These are phyloP conservation scores for Leptosomus discolor DNA, from an alignment of 2,113 vertebrate genomes.

Conservation along the genomic window DNA sequence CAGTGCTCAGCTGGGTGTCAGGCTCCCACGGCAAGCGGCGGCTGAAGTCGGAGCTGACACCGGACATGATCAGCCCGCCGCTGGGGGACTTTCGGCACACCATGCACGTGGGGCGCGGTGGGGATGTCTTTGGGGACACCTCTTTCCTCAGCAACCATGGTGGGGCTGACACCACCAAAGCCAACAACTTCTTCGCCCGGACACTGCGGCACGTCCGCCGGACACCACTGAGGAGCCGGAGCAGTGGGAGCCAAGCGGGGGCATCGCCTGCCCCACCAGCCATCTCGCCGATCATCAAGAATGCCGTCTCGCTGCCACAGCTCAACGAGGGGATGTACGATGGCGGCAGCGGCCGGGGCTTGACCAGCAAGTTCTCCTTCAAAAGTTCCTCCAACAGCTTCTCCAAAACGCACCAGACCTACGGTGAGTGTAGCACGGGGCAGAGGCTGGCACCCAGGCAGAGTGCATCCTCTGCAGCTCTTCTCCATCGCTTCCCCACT, in stretches of 20 bases:
- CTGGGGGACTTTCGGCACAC: slow-evolving; percentile 94
- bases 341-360: neutral
- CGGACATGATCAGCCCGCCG: slow-evolving; percentile 94
- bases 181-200: slow-evolving; percentile 82
- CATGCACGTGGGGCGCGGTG: slow-evolving; percentile 93
- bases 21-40: slow-evolving; percentile 85
- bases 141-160: slow-evolving; percentile 94
- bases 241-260: slow-evolving; percentile 57
- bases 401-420: slow-evolving; percentile 77
- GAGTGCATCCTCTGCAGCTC: neutral
- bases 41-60: slow-evolving; percentile 82
- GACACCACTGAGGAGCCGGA: slow-evolving; percentile 58
- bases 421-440: slow-evolving; percentile 71
- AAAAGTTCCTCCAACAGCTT: slow-evolving; percentile 76
- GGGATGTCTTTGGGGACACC: slow-evolving; percentile 93
- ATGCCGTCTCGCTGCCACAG: slow-evolving; percentile 89
- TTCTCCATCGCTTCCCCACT: neutral
- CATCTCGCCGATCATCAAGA: slow-evolving; percentile 95
- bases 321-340: slow-evolving; percentile 76
- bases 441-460: neutral
- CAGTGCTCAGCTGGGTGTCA: slow-evolving; percentile 84
- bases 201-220: slow-evolving; percentile 84
- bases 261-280: slow-evolving; percentile 79
- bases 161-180: slow-evolving; percentile 64
- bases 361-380: slow-evolving; percentile 75